Conservation (phyloP, 2,797 vertebrate genomes). For the Crenichthys baileyi region DNA sequence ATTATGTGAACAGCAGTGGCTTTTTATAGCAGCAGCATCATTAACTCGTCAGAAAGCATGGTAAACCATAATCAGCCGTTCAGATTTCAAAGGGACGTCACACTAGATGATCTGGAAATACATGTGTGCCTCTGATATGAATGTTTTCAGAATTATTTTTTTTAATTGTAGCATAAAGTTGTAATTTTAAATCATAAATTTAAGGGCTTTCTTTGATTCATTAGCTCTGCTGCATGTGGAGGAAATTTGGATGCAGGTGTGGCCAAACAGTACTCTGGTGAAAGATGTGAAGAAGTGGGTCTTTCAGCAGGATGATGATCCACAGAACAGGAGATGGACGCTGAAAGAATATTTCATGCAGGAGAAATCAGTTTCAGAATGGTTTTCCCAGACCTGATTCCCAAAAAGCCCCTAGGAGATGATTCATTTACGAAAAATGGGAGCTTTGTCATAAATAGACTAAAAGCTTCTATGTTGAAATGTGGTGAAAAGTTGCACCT, state of each 20-base stretch:
- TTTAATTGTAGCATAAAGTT: background rate
- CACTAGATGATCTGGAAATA: background rate
- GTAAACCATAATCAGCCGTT: slow-evolving; percentile 26
- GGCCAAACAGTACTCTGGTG: background rate
- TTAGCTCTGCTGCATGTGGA: background rate
- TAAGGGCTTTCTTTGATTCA: background rate
- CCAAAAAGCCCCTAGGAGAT: background rate
- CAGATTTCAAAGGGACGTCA: slow-evolving; percentile 1
- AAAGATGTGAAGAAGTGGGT: slow-evolving; percentile 12
- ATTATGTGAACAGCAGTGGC: background rate
- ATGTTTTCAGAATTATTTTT: background rate
- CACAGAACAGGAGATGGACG: background rate
- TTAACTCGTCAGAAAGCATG: slow-evolving; percentile 26
- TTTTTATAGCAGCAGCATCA: slow-evolving; percentile 45
- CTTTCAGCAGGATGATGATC: slow-evolving; percentile 16
- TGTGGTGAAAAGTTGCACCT: background rate
- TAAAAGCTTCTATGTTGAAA: background rate
- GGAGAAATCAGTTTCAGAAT: slow-evolving; percentile 2
- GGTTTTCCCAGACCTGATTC: slow-evolving; percentile 4
- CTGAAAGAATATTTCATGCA: slow-evolving; percentile 13
- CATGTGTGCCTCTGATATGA: background rate
- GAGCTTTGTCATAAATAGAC: background rate
- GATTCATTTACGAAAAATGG: background rate
- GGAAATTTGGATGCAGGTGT: slow-evolving; percentile 1
- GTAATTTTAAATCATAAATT: background rate